Percentiles rank a stretch among this genome's conserved stretches.
These are phyloP conservation scores for Neolamprologus multifasciatus DNA, from an alignment of 2,797 vertebrate genomes.

Conservation along the genomic window DNA sequence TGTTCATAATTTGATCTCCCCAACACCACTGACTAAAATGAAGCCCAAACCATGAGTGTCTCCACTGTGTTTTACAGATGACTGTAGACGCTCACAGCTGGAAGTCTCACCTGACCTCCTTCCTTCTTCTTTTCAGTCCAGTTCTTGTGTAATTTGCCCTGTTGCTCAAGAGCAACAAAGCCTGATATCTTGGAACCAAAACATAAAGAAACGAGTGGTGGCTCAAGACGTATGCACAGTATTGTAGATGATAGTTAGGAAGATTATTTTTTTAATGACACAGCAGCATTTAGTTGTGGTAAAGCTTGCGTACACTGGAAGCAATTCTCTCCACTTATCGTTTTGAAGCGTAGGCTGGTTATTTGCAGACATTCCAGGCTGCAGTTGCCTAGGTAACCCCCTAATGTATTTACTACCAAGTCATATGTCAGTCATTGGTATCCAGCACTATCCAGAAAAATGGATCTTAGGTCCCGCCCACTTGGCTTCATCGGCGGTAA, in stretches of 20 bases:
- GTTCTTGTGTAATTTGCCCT: background rate
- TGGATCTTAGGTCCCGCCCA: background rate
- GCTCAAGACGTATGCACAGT: background rate
- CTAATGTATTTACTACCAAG: background rate
- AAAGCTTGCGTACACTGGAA: background rate
- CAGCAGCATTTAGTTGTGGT: background rate
- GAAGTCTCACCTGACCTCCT: fast-evolving
- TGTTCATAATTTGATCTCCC: background rate
- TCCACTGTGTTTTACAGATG: background rate
- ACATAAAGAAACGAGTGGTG: background rate
- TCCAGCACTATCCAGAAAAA: background rate
- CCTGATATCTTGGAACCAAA: background rate
- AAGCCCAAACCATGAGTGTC: fast-evolving
- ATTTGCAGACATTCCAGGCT: background rate
- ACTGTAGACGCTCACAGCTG: background rate
- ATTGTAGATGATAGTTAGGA: background rate
- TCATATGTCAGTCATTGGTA: background rate
- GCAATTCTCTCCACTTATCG: background rate
- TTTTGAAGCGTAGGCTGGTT: background rate
- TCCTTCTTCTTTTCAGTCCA: background rate
- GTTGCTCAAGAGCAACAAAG: background rate
- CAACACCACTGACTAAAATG: background rate
- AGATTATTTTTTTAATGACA: background rate
- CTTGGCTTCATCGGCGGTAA: background rate
- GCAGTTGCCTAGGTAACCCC: background rate